phyloP scores from a whole-genome alignment of 2,888 invertebrate genomes.

The Drosophila aldrichi region DNA sequence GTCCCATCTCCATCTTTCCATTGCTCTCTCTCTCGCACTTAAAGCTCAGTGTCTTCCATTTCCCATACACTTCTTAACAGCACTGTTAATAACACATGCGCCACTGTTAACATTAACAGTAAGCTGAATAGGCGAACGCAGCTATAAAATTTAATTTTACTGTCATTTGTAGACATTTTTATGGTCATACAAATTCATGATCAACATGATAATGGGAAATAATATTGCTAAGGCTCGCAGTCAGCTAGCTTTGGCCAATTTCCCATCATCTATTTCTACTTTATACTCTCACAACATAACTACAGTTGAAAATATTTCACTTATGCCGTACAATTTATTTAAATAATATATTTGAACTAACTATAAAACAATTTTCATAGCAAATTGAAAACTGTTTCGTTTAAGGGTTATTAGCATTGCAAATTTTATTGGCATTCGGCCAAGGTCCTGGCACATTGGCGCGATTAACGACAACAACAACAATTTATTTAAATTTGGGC shows the following conservation, averaged over 20 bases:
- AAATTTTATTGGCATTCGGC: conserved; percentile 32
- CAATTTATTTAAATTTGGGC: not conserved
- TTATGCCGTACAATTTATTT: conserved; percentile 9
- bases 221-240: no score
- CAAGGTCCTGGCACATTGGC: not conserved
- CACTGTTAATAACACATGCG: not conserved
- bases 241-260: no score
- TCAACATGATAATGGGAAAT: not conserved
- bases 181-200: not conserved
- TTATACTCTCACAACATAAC: no score
- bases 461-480: conserved; percentile 21
- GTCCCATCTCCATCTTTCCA: no score
- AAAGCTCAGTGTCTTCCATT: not conserved
- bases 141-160: not conserved
- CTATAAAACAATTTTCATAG: not conserved
- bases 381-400: not conserved
- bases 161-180: not conserved
- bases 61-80: not conserved
- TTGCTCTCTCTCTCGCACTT: not conserved
- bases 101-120: not conserved
- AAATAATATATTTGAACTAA: conserved; percentile 8
- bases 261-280: no score
- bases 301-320: not conserved
- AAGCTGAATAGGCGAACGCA: not conserved
- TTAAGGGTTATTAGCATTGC: conserved; percentile 8